Base-by-base conservation (phyloP, 2,888 invertebrate genomes). In the Drosophila vallismaia region DNA sequence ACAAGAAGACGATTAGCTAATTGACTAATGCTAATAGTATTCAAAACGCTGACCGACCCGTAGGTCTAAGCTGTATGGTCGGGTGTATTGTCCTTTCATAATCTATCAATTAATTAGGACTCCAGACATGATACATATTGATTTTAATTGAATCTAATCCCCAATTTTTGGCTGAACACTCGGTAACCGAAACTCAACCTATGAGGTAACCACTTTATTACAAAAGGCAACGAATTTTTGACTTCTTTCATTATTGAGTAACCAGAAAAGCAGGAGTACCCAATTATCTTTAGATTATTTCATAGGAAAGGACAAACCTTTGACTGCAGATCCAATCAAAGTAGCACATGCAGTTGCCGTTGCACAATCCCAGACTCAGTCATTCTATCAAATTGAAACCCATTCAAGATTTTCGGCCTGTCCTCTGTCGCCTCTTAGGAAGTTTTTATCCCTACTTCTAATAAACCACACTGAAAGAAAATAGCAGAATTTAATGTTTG, bases 1-100 rank as follows among this genome's bases (percentile, higher is more conserved):
- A n/a, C n/a, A n/a, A n/a, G n/a, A 36, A 46, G 55, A 12, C 55
- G 69, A 64, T 64, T 64, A 64, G 68, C 64, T 64, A 64, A 64
- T 68, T 46, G 69, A 46, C 38, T 64, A 54, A 64, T 53, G 64
- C 19, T 54, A 68, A 53, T 64, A 54, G 69, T 54, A 53, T 53
- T 68, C 63, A 64, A 68, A 53, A 14, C 19, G 56, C 12, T 26
- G 3, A 5, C 4, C 3, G 6, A 28, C 28, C 6, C 29, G 9
- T 14, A 6, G 14, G 4, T 12, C 9, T 9, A n/a, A 5, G n/a
- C n/a, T 36, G n/a, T n/a, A 36, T 36, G 51, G 24, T 29, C 24
- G 31, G 67, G 45, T n/a, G 5, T 26, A 63, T 67, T 52, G n/a
- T 45, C 29, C 45, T 44, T 68, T 54, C 64, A 68, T 68, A 64